Percentiles rank a stretch among this genome's conserved stretches.
These are phyloP conservation scores for Muscicapa striata DNA, from an alignment of 2,797 vertebrate species.

Conservation along the genomic window DNA sequence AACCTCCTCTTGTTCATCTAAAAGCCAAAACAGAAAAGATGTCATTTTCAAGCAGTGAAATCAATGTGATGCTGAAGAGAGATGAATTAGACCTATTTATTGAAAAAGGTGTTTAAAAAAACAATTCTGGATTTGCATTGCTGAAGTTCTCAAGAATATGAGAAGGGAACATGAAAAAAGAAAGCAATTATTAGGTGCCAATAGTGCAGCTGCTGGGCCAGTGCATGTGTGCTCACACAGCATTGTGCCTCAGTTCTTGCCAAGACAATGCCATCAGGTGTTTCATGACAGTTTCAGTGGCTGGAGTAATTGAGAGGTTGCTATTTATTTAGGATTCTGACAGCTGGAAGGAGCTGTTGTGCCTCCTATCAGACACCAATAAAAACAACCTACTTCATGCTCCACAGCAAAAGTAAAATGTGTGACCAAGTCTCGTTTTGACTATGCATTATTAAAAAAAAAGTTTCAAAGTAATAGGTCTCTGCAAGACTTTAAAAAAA, in stretches of 20 bases:
- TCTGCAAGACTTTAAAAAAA: not conserved
- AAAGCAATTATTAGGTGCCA: not conserved
- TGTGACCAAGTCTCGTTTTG: not conserved
- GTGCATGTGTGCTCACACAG: not conserved
- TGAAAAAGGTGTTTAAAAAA: not conserved
- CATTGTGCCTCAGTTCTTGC: not conserved
- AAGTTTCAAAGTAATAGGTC: not conserved
- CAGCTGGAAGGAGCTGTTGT: conserved; percentile 4
- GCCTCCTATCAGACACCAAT: not conserved
- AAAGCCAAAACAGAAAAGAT: not conserved
- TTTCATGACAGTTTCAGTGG: not conserved
- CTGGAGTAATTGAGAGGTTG: not conserved
- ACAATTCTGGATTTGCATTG: not conserved
- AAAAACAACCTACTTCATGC: not conserved
- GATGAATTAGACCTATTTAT: not conserved
- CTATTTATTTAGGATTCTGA: conserved; percentile 3
- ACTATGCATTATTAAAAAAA: not conserved
- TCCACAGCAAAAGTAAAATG: not conserved
- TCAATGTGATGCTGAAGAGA: not conserved
- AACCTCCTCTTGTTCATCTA: not conserved
- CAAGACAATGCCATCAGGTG: not conserved
- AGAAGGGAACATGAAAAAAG: not conserved
- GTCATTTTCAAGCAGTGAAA: not conserved
- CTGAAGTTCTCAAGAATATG: not conserved
- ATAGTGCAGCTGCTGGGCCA: not conserved